Evolutionary conservation across 1,140 invertebrate species (phyloP).

Genomic region (Aphaenogaster rudis): DNA sequence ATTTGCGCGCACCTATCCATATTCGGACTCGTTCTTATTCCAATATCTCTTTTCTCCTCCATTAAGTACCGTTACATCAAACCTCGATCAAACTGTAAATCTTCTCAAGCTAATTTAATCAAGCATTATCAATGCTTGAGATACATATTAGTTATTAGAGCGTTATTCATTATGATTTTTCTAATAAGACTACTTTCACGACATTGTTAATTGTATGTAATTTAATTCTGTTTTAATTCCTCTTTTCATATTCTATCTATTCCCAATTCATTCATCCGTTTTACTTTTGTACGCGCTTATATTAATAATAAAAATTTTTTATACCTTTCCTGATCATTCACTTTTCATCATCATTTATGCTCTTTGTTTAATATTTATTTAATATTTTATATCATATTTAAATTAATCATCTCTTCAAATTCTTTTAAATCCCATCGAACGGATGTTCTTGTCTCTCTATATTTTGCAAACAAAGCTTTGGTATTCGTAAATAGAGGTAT

Average conservation of each 20-base stretch:
- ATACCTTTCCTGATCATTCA: background rate
- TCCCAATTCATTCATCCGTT: background rate
- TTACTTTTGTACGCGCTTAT: background rate
- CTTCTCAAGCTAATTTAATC: slow-evolving; percentile 7
- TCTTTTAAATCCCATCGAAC: background rate
- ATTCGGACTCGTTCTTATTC: slow-evolving; percentile 26
- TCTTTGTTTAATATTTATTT: background rate
- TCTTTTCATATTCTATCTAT: background rate
- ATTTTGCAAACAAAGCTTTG: slow-evolving; percentile 1
- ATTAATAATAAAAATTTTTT: background rate
- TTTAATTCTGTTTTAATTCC: background rate
- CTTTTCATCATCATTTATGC: background rate
- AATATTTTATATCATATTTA: background rate
- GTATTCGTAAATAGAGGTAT: background rate
- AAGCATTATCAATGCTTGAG: background rate
- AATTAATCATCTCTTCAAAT: background rate
- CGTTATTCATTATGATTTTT: background rate
- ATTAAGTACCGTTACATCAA: slow-evolving; percentile 20
- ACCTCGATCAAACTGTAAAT: background rate
- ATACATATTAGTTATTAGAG: background rate
- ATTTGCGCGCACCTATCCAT: slow-evolving; percentile 17
- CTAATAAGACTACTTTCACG: background rate
- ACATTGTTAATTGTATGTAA: background rate
- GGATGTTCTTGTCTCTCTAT: background rate
- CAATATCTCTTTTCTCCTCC: slow-evolving; percentile 14